Percentiles rank a stretch among this genome's conserved stretches.
phyloP scores from a whole-genome alignment of 2,113 vertebrate species.

The Brienomyrus brachyistius region DNA sequence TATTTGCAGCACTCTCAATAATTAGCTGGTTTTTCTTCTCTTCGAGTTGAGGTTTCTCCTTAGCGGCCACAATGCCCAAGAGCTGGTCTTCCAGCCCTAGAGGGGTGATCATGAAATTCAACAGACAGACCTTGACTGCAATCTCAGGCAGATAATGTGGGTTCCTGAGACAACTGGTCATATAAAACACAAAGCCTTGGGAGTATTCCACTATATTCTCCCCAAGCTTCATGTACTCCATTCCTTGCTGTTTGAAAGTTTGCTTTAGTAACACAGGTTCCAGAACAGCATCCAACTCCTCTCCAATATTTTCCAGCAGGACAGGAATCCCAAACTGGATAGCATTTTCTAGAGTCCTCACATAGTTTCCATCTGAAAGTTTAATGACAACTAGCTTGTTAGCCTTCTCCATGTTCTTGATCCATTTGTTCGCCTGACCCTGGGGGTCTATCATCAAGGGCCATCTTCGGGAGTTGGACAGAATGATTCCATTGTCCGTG shows the following conservation, averaged over 20 bases:
- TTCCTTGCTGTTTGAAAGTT: slow-evolving; percentile 84
- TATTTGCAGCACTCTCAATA: slow-evolving; percentile 78
- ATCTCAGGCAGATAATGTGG: slow-evolving; percentile 89
- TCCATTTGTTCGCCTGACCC: slow-evolving; percentile 89
- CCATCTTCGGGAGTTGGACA: slow-evolving; percentile 83
- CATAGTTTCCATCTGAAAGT: slow-evolving; percentile 72
- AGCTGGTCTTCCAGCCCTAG: slow-evolving; percentile 87
- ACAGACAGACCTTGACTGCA: slow-evolving; percentile 84
- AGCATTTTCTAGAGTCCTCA: slow-evolving; percentile 73
- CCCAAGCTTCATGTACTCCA: slow-evolving; percentile 82
- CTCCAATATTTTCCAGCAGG: slow-evolving; percentile 78
- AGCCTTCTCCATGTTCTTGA: slow-evolving; percentile 86
- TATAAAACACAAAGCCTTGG: slow-evolving; percentile 78
- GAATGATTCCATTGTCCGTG: slow-evolving; percentile 83
- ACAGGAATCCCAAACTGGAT: slow-evolving; percentile 82
- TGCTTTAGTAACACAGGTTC: slow-evolving; percentile 82
- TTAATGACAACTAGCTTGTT: slow-evolving; percentile 80
- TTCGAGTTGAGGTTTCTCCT: slow-evolving; percentile 85
- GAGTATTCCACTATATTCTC: slow-evolving; percentile 86
- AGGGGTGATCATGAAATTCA: slow-evolving; percentile 94
- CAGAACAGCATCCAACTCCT: slow-evolving; percentile 82
- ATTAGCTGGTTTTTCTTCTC: slow-evolving; percentile 87
- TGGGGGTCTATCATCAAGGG: slow-evolving; percentile 91
- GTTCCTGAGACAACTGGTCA: slow-evolving; percentile 84
- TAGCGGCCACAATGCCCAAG: slow-evolving; percentile 80